Evolutionary conservation across 2,113 vertebrate genomes (phyloP).

Genomic region (Eulemur macaco): DNA sequence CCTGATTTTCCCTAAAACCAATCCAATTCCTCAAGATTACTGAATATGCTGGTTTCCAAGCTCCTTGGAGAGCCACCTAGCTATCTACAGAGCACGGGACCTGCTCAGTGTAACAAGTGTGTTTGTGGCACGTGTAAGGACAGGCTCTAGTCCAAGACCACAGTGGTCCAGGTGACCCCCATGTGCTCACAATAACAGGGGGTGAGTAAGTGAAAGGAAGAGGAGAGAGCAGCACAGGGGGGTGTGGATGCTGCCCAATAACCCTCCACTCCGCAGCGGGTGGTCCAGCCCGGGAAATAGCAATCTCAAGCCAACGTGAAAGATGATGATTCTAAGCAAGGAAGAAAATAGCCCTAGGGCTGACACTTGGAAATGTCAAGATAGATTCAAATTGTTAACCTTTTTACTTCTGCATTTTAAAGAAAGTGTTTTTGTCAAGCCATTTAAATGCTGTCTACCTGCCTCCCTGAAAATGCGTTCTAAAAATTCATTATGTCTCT

Average conservation of each 20-base stretch:
- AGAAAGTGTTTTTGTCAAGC: conserved; percentile 64
- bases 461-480: conserved; percentile 10
- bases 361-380: conserved; percentile 66
- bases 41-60: neutral
- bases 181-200: too few relatives aligned
- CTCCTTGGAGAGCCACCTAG: neutral
- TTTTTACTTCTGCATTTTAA: conserved; percentile 65
- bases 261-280: neutral
- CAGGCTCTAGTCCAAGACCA: neutral
- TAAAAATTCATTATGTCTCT: conserved; percentile 36
- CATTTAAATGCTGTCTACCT: conserved; percentile 64
- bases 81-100: neutral
- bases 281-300: conserved; percentile 56
- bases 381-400: conserved; percentile 70
- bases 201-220: neutral
- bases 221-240: neutral
- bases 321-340: conserved; percentile 1
- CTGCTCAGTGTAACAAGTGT: neutral
- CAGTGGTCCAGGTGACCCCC: neutral
- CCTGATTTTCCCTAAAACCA: neutral
- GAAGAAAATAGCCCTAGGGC: conserved; percentile 55
- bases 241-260: neutral
- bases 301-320: neutral
- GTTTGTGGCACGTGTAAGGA: neutral
- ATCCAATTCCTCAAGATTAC: neutral